Evolutionary conservation across 2,888 invertebrate genomes (phyloP), one percentile per base, ranked within the genome.

Genomic region (Acutogordius australiensis): DNA sequence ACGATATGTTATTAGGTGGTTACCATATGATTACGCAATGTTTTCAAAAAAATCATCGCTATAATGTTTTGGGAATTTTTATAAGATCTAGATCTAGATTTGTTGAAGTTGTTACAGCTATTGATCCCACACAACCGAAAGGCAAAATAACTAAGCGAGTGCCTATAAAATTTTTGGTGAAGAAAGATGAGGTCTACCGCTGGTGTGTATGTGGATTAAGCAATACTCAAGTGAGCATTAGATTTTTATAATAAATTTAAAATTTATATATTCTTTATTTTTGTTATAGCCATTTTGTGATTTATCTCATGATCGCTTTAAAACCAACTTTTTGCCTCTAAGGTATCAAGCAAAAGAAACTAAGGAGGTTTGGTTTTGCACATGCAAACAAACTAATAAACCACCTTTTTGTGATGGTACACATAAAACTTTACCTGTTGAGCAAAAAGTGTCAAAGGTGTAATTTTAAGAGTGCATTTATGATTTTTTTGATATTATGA

Each of bases 251-350:
- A 37, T 37, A 13, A 37, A 13, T 37, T 37, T 13, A 13, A 37
- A 37, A 37, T 13, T 13, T 37, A n/a, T n/a, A n/a, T n/a, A n/a
- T n/a, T n/a, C n/a, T n/a, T n/a, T 21, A 21, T 59, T 61, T 57
- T 18, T 62, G 28, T 68, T 66, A 23, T 65, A 71, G 70, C 71
- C 71, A n/a, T 64, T 71, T 59, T 71, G 71, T 66, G 71, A 71
- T 64, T 68, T 68, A 13, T 63, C 65, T 2, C 71, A 72, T 63
- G 68, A 66, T 62, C 61, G 60, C 13, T 63, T 62, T 18, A 66
- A 67, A 60, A 64, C 62, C 2, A 62, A 61, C 13, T 64, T 66
- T 1, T 64, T 64, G 29, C 70, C 71, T 2, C 28, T 65, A 2
- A 62, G 61, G 29, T 70, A 69, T 62, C 62, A 62, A 27, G 70